Evolutionary conservation across 64 coral and sea anemone species (phyloP).

Genomic region (Hydrozoanthus tunicans): DNA sequence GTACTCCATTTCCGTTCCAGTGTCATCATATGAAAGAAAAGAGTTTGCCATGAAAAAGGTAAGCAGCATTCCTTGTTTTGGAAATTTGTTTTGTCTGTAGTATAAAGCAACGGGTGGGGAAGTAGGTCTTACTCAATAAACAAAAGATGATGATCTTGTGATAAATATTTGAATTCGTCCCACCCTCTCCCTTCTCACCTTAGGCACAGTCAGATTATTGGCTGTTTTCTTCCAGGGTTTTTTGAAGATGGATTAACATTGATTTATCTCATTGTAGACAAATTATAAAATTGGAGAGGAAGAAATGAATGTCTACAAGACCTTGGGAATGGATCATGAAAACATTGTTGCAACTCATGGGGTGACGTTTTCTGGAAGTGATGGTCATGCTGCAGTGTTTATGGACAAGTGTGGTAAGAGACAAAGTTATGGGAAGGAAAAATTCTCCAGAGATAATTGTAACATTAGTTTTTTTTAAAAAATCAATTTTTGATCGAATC

Average conservation of each 20-base stretch:
- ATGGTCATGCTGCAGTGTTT: conserved; percentile 6
- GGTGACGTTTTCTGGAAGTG: not conserved
- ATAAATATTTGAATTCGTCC: too few relatives aligned
- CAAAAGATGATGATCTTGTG: not conserved
- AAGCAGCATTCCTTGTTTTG: not conserved
- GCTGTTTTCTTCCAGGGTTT: too few relatives aligned
- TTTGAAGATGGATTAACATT: not conserved
- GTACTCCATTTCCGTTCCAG: not conserved
- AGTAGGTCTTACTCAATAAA: not conserved
- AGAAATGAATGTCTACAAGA: conserved; percentile 21
- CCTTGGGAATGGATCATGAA: conserved; percentile 25
- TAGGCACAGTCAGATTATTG: too few relatives aligned
- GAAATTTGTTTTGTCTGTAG: not conserved
- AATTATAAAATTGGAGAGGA: conserved; percentile 4
- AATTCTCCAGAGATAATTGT: not conserved
- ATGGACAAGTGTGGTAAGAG: conserved; percentile 56
- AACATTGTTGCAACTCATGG: conserved; percentile 40
- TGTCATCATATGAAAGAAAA: not conserved
- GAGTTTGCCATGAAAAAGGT: conserved; percentile 31
- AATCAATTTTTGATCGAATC: too few relatives aligned
- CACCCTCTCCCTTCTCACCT: too few relatives aligned
- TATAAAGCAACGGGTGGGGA: too few relatives aligned
- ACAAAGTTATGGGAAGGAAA: not conserved
- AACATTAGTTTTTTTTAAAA: too few relatives aligned
- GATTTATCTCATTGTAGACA: not conserved